A percentile compares a stretch with the other conserved stretches of the same genome.
These are phyloP conservation scores for Palloptera scutellata DNA, from an alignment of 2,888 invertebrate species.

Conservation along the genomic window DNA sequence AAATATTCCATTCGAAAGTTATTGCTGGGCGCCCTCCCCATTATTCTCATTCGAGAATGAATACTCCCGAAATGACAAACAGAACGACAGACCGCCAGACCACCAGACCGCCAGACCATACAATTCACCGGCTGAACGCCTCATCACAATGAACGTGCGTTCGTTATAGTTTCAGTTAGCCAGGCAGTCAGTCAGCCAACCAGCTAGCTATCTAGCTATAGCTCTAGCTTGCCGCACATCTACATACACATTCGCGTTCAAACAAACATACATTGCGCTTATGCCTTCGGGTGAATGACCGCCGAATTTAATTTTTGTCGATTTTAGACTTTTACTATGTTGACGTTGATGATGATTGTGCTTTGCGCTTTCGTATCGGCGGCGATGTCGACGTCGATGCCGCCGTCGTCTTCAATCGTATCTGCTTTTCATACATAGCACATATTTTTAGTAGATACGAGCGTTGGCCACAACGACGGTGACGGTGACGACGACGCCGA, in stretches of 20 bases:
- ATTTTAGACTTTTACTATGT: slow-evolving; percentile 62
- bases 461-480: slow-evolving; percentile 17
- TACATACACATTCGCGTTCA: neutral
- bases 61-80: too few relatives aligned
- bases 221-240: slow-evolving; percentile 13
- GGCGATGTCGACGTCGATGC: neutral
- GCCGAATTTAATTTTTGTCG: slow-evolving; percentile 60
- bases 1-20: too few relatives aligned
- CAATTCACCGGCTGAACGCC: too few relatives aligned
- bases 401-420: neutral
- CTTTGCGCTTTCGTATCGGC: neutral
- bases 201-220: too few relatives aligned
- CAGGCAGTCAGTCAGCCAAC: neutral
- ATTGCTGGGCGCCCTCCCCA: too few relatives aligned
- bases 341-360: slow-evolving; percentile 27
- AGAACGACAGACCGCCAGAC: too few relatives aligned
- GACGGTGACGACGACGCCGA: slow-evolving; percentile 7
- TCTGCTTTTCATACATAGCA: neutral
- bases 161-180: neutral
- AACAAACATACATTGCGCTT: slow-evolving; percentile 17
- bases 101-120: too few relatives aligned
- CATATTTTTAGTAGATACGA: neutral
- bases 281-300: slow-evolving; percentile 61
- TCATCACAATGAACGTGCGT: neutral
- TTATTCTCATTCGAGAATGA: too few relatives aligned